Evolutionary conservation across 2,888 invertebrate species (phyloP).

Genomic region (Pseudeuparius sepicola): DNA sequence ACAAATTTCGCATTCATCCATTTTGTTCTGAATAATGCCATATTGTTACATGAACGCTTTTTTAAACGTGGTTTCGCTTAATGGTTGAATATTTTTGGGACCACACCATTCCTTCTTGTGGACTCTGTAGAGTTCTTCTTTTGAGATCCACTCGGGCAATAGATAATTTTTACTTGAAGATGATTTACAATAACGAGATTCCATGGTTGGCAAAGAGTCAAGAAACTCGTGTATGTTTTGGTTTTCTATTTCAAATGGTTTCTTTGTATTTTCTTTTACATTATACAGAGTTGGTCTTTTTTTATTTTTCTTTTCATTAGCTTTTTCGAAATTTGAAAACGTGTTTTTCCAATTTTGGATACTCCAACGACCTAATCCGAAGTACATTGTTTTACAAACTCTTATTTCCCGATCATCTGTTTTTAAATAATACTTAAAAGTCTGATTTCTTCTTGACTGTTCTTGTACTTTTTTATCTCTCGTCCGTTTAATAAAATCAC

Average conservation of each 20-base stretch:
- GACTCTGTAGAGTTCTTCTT: constrained; percentile 12
- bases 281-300: constrained; percentile 8
- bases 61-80: constrained; percentile 7
- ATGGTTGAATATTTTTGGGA: background rate
- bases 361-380: constrained; percentile 10
- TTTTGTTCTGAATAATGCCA: constrained; percentile 12
- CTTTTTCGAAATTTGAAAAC: constrained; percentile 3
- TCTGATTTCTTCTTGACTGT: constrained; percentile 13
- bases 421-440: constrained; percentile 12
- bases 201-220: constrained; percentile 13
- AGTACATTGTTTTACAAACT: constrained; percentile 15
- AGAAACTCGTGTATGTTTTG: constrained; percentile 7
- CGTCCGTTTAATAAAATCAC: constrained; percentile 9
- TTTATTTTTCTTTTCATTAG: constrained; percentile 5
- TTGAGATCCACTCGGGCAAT: constrained; percentile 19
- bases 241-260: constrained; percentile 8
- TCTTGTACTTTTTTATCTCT: constrained; percentile 13
- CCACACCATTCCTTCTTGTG: constrained; percentile 11
- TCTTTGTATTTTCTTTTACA: constrained; percentile 7
- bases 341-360: constrained; percentile 10
- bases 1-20: constrained; percentile 12
- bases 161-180: constrained; percentile 16
- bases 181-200: constrained; percentile 19
- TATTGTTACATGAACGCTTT: constrained; percentile 9
- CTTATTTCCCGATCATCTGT: constrained; percentile 8